Percentiles rank a stretch among this genome's conserved stretches.
Conservation (phyloP, 1,140 invertebrate species). For the Drosophila dunni region DNA sequence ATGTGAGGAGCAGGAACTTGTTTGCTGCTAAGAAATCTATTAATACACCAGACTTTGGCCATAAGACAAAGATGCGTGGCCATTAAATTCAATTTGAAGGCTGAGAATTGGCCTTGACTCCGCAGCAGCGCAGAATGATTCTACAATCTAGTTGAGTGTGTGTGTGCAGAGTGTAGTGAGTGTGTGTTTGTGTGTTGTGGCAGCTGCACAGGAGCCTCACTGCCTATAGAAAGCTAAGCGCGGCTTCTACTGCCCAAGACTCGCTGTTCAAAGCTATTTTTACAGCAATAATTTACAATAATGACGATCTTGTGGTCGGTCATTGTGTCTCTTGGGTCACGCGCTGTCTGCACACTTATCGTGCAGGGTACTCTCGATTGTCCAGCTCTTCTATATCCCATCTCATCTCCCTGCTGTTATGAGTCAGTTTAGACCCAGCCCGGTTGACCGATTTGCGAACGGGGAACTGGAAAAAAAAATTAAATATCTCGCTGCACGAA, state of each 20-base stretch:
- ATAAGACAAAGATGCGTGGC: conserved; percentile 81
- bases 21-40: conserved; percentile 71
- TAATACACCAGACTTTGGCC: conserved; percentile 76
- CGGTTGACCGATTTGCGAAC: conserved; percentile 73
- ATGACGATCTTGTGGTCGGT: conserved; percentile 66
- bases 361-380: conserved; percentile 31
- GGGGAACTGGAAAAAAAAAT: conserved; percentile 17
- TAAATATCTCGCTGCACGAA: conserved; percentile 76
- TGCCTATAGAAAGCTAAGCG: conserved; percentile 41
- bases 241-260: conserved; percentile 44
- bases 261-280: conserved; percentile 66
- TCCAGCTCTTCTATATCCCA: conserved; percentile 10
- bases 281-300: conserved; percentile 83
- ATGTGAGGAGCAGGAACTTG: conserved; percentile 52
- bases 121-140: conserved; percentile 11
- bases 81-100: conserved; percentile 84
- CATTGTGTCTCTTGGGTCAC: conserved; percentile 78
- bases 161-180: no score
- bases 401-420: conserved; percentile 5
- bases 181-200: neutral
- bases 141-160: conserved; percentile 7
- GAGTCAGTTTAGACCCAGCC: conserved; percentile 37
- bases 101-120: conserved; percentile 78
- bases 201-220: conserved; percentile 12
- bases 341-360: conserved; percentile 61